Base-by-base conservation (phyloP, 2,113 vertebrate species). In the Nipponia nippon region DNA sequence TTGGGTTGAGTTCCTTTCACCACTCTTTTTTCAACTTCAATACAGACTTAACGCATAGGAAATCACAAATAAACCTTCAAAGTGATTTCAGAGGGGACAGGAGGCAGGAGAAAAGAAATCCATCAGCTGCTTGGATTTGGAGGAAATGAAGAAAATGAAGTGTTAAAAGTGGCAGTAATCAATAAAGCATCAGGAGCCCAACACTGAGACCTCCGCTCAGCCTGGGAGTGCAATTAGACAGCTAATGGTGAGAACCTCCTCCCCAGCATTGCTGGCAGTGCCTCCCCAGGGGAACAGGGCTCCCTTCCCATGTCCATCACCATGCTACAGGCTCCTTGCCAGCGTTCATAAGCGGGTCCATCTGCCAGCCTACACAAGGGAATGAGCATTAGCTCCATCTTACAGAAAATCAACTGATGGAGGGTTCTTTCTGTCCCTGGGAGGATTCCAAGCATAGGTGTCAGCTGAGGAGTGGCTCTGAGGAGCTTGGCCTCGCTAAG, bases 161-260 rank as follows among this genome's bases (percentile, higher is more conserved):
- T 67, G 47, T 84, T 91, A n/a, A 82, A 80, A 62, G 89, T 26
- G 79, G 61, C 50, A 53, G 42, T 44, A 93, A 98, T 93, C 95
- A 93, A 96, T 96, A 97, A 96, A 97, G 94, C 94, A 93, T 92
- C 93, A 65, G 93, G 94, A 94, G 89, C 65, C 95, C 69, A 66
- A 79, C 86, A 81, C 49, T 0, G 13, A 93, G 83, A 59, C 71
- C 79, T 59, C 53, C 7, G 5, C 92, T 86, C 94, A 40, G 95
- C 85, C 91, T 65, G 72, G 86, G 95, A 46, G 50, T 42, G 49
- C 90, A 97, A 78, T 96, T 55, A 93, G 95, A 88, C 55, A 50
- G 75, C 75, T 96, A 90, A 83, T 71, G 94, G 92, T 42, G 87
- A 82, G 55, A 62, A 46, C 10, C 32, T 2, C 3, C 8, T 11